Evolutionary conservation across 2,797 vertebrate species (phyloP), one percentile per base, ranked within the genome.

Genomic region (Sebastes nivosus): DNA sequence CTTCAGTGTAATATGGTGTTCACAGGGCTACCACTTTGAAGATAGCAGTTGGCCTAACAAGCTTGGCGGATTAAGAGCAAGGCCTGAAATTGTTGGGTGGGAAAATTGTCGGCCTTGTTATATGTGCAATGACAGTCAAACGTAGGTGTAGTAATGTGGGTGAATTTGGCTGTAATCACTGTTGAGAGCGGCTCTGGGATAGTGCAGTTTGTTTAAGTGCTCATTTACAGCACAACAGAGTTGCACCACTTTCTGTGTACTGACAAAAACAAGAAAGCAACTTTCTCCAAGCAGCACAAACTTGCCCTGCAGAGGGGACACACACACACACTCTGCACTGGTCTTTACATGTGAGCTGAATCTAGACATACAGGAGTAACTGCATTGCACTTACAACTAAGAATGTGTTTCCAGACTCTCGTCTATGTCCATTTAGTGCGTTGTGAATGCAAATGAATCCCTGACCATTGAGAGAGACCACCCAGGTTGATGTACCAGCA

Each of bases 21-120:
- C 20, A 13, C 59, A 60, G 22, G 32, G 18, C 16, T 8, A 50
- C 22, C 75, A 59, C 18, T 69, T 70, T 59, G 27, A 30, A 61
- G 25, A 78, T 2, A 12, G 54, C 54, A 50, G 34, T 16, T 60
- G 32, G 14, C n/a, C 63, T 68, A 71, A 54, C 36, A 29, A 36
- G 24, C 25, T 52, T 72, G 69, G 34, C 9, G 22, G 69, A 74
- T 69, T 70, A 67, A 67, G 42, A 36, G 65, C 6, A 32, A 80
- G 34, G 60, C 54, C 69, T 34, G n/a, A 86, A 84, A 85, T 79
- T 83, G n/a, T 18, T 46, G 32, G 75, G 71, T 70, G 60, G 71
- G 66, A 57, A 67, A 74, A 72, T 27, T 58, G 58, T 20, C 14
- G 1, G 22, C 27, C 18, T 75, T 55, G 22, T 63, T 52, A 18